Base-by-base conservation (phyloP, 1,140 invertebrate species). In the Idris sp. region DNA sequence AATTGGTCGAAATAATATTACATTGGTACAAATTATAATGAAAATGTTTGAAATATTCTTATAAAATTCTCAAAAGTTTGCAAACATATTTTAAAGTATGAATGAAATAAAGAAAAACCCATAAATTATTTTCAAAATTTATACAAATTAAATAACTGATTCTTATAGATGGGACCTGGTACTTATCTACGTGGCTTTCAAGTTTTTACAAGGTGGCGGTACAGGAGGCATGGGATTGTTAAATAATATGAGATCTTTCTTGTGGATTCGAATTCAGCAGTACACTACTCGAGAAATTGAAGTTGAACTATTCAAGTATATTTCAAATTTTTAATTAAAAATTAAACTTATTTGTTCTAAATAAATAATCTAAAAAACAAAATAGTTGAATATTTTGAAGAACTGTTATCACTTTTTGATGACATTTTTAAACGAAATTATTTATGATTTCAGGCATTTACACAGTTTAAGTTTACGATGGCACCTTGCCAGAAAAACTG, bases 231-330 rank as follows among this genome's bases (percentile, higher is more conserved):
- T 95, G 93, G 97, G 97, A 11, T 88, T 98, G 33, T 88, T 99
- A 6, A 98, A 97, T 83, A 98, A 97, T 86, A 76, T 98, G 1
- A 89, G 97, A 31, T 93, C 93, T 1, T 96, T 97, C 82, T 86
- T 99, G 3, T 99, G 97, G 97, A 98, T 98, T 79, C 90, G 91
- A 71, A 94, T 99, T 38, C 95, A 98, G 77, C 97, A 99, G 82
- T 98, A 96, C 80, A 98, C 97, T 1, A 97, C 96, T 2, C 90
- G 95, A 59, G 94, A 97, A 88, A 91, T 98, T 26, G 93, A 98
- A 88, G 92, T 96, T 7, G 84, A 88, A 72, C 76, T 87, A 11
- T 86, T 87, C 43, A 84, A 80, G 84, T 86, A 76, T 64, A 25
- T 54, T 30, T 9, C 9, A 30, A 36, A 49, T n/a, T 1, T 48